A percentile compares a stretch with the other conserved stretches of the same genome.
Conservation (phyloP, 1,140 invertebrate genomes). For the Carposina sasakii region DNA sequence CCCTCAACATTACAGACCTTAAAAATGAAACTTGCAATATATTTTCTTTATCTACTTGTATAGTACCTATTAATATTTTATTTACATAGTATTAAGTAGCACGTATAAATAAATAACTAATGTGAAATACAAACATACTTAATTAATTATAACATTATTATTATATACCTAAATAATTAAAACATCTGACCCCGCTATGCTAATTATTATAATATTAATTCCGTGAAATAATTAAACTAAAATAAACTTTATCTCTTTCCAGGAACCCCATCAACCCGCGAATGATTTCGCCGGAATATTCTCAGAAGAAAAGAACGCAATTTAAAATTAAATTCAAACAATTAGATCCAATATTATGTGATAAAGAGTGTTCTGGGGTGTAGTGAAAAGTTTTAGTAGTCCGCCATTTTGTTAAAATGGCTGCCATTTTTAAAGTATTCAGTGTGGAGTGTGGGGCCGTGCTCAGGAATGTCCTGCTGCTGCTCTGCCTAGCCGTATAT, state of each 20-base stretch:
- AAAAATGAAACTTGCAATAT: no score
- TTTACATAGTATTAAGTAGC: no score
- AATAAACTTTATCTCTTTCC: constrained; percentile 35
- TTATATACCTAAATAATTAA: no score
- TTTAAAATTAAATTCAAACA: constrained; percentile 15
- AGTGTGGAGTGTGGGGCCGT: constrained; percentile 16
- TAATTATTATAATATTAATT: no score
- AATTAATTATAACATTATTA: no score
- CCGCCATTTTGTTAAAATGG: constrained; percentile 42
- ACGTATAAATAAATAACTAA: no score
- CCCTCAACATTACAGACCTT: no score
- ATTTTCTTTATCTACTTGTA: no score
- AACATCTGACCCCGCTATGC: no score
- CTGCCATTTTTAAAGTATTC: constrained; percentile 42
- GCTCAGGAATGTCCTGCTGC: constrained; percentile 31
- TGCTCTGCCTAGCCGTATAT: constrained; percentile 51
- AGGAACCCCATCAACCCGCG: constrained; percentile 26
- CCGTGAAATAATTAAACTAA: no score
- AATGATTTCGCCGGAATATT: constrained; percentile 36
- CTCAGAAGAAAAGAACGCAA: constrained; percentile 22
- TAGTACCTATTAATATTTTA: no score
- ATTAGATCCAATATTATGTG: constrained; percentile 48
- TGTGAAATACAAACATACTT: no score
- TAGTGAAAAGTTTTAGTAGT: constrained; percentile 27
- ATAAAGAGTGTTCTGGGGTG: constrained; percentile 35